Conservation (phyloP, 2,888 invertebrate species). For the Eucera pruinosa region DNA sequence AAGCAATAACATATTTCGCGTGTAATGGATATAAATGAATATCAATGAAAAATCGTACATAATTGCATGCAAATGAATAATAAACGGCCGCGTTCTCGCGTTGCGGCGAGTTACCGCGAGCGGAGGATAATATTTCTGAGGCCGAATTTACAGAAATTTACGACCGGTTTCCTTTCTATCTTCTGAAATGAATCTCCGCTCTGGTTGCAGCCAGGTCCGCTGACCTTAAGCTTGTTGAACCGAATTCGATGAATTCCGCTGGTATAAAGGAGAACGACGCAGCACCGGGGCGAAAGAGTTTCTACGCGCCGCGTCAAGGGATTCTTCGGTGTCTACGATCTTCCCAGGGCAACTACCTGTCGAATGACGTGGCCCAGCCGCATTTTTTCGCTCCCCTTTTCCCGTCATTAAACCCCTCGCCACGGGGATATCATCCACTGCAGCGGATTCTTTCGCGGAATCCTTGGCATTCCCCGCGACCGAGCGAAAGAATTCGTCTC, state of each 20-base stretch:
- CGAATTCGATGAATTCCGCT: slow-evolving; percentile 49
- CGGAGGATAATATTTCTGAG: slow-evolving; percentile 46
- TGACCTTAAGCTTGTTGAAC: slow-evolving; percentile 48
- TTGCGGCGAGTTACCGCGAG: background rate
- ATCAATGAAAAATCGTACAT: too few species aligned
- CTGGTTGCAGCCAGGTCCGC: slow-evolving; percentile 29
- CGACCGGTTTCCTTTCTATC: slow-evolving; percentile 51
- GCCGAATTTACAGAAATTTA: slow-evolving; percentile 61
- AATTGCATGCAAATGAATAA: too few species aligned
- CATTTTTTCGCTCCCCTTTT: slow-evolving; percentile 52
- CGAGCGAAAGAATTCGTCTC: slow-evolving; percentile 6
- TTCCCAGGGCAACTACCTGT: slow-evolving; percentile 66
- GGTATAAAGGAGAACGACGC: background rate
- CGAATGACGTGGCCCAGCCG: slow-evolving; percentile 60
- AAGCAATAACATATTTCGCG: too few species aligned
- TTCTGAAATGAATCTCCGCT: slow-evolving; percentile 48
- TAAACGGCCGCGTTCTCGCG: background rate
- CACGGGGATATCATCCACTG: background rate
- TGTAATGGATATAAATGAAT: too few species aligned
- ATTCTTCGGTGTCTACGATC: slow-evolving; percentile 68
- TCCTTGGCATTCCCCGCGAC: background rate
- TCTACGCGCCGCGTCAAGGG: slow-evolving; percentile 33
- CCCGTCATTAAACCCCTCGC: slow-evolving; percentile 38
- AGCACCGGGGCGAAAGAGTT: slow-evolving; percentile 4
- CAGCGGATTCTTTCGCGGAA: slow-evolving; percentile 21